Evolutionary conservation across 2,113 vertebrate genomes (phyloP).

Genomic region (Neolamprologus brichardi): DNA sequence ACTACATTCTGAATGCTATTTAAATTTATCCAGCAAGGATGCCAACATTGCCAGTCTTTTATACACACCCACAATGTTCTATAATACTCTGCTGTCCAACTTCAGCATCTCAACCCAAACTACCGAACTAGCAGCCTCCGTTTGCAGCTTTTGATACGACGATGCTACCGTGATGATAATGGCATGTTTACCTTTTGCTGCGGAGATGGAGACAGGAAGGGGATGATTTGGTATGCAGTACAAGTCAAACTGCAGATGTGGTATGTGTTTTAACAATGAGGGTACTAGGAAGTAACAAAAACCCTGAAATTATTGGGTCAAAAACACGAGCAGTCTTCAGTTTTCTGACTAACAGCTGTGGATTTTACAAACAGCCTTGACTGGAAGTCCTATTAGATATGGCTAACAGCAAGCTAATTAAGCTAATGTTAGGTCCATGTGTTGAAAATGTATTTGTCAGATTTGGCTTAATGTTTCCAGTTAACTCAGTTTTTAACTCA

Average conservation of each 20-base stretch:
- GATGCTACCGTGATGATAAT: neutral
- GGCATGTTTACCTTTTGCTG: neutral
- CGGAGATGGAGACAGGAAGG: neutral
- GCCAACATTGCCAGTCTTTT: neutral
- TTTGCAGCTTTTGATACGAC: neutral
- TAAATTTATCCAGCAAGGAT: neutral
- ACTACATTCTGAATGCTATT: neutral
- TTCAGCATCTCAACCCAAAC: neutral
- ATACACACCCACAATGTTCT: neutral
- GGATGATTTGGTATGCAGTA: neutral
- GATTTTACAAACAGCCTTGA: neutral
- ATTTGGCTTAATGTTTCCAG: neutral
- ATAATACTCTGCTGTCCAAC: neutral
- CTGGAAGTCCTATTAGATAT: neutral
- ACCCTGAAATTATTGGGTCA: neutral
- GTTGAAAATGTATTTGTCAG: neutral
- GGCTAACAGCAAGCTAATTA: neutral
- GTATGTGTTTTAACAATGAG: neutral
- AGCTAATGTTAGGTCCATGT: neutral
- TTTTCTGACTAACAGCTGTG: neutral
- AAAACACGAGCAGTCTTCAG: neutral
- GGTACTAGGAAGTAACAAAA: neutral
- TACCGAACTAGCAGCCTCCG: neutral
- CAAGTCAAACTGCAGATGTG: neutral
- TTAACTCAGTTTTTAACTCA: neutral